Evolutionary conservation across 2,113 vertebrate genomes (phyloP).

Genomic region (Ursus arctos): DNA sequence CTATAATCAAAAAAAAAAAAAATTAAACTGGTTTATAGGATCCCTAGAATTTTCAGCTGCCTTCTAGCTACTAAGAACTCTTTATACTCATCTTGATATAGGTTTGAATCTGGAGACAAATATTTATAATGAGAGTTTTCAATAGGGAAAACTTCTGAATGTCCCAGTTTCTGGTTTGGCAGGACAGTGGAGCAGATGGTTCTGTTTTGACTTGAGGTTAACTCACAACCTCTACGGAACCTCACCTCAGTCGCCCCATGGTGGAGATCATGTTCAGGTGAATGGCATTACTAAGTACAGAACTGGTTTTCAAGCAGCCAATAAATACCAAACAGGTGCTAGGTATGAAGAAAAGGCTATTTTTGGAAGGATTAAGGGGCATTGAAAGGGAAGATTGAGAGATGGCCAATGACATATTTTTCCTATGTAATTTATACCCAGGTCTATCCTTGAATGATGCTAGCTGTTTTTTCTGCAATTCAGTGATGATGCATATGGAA

Average conservation of each 20-base stretch:
- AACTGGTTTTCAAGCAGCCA: neutral
- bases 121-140: neutral
- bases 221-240: neutral
- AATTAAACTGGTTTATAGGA: neutral
- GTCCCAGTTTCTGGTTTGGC: neutral
- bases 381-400: neutral
- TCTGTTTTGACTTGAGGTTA: neutral
- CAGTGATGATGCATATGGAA: conserved; percentile 61
- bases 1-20: conserved; percentile 41
- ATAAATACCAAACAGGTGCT: neutral
- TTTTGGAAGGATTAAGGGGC: neutral
- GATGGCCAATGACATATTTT: neutral
- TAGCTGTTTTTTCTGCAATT: conserved; percentile 63
- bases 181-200: neutral
- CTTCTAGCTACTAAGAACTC: neutral
- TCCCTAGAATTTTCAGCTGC: neutral
- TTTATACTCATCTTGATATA: neutral
- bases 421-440: neutral
- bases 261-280: neutral
- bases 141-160: neutral
- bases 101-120: neutral
- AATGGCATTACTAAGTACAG: neutral
- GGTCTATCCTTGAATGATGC: conserved; percentile 1
- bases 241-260: neutral
- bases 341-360: neutral